phyloP scores from a whole-genome alignment of 2,113 vertebrate genomes.

The Phalacrocorax pelagicus region DNA sequence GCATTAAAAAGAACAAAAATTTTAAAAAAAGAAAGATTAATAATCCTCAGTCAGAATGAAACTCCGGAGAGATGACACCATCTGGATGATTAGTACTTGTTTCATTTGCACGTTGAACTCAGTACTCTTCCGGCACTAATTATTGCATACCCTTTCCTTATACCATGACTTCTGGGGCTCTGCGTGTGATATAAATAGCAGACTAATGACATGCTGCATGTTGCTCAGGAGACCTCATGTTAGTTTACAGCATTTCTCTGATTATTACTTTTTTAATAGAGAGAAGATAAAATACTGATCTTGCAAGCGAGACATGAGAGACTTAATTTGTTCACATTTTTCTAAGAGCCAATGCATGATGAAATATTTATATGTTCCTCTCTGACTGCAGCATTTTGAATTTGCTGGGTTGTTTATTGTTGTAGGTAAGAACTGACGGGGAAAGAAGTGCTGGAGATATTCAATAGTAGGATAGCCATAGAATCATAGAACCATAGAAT shows the following conservation, averaged over 20 bases:
- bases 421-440: not conserved
- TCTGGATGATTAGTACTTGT: constrained; percentile 67
- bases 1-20: not conserved
- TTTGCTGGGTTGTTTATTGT: constrained; percentile 31
- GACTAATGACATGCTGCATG: constrained; percentile 64
- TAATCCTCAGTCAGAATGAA: constrained; percentile 34
- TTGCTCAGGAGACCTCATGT: constrained; percentile 60
- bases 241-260: constrained; percentile 61
- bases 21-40: not conserved
- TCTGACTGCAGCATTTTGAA: constrained; percentile 39
- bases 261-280: constrained; percentile 65
- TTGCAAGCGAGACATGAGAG: not conserved
- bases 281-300: constrained; percentile 63
- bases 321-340: constrained; percentile 65
- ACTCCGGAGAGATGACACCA: constrained; percentile 57
- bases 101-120: constrained; percentile 62
- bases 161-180: constrained; percentile 61
- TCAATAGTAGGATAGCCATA: not conserved
- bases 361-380: constrained; percentile 64
- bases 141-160: constrained; percentile 65
- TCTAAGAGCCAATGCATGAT: constrained; percentile 30
- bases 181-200: constrained; percentile 66
- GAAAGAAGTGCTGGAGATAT: not conserved
- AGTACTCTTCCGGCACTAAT: constrained; percentile 64
- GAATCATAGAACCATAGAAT: too few species aligned